Percentiles rank a stretch among this genome's conserved stretches.
These are phyloP conservation scores for Cephus cinctus DNA, from an alignment of 1,140 invertebrate genomes.

Conservation along the genomic window DNA sequence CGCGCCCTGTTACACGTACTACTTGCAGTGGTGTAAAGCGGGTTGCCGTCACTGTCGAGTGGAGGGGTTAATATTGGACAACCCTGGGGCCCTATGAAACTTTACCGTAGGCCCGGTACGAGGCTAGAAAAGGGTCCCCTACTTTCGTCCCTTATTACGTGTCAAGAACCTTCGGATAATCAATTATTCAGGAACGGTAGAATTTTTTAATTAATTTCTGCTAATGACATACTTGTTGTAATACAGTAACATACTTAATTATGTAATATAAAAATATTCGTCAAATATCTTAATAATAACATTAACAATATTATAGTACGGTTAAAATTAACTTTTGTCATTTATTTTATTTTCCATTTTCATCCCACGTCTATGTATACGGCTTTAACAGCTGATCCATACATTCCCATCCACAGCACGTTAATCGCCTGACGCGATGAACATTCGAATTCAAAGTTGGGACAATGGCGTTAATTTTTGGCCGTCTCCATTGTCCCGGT, in stretches of 20 bases:
- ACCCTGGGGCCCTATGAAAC: not conserved
- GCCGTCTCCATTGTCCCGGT: slow-evolving; percentile 49
- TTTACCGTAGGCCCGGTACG: not conserved
- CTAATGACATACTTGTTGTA: too few species aligned
- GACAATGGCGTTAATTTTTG: slow-evolving; percentile 59
- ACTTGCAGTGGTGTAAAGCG: slow-evolving; percentile 16
- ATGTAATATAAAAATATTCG: too few species aligned
- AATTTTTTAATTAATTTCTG: too few species aligned
- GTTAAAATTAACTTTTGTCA: too few species aligned
- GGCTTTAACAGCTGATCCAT: too few species aligned
- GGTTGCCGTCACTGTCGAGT: slow-evolving; percentile 27
- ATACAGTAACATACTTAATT: too few species aligned
- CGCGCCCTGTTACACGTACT: not conserved
- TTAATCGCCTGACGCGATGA: too few species aligned
- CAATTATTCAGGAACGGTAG: too few species aligned
- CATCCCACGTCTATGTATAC: too few species aligned
- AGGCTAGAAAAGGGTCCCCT: slow-evolving; percentile 2
- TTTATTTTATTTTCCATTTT: not conserved
- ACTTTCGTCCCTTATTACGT: not conserved
- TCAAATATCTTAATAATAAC: not conserved
- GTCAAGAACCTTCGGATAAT: too few species aligned
- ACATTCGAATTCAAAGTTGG: slow-evolving; percentile 46
- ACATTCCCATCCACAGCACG: too few species aligned
- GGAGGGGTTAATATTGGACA: slow-evolving; percentile 14
- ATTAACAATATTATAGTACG: not conserved